Evolutionary conservation across 2,888 invertebrate species (phyloP).

Genomic region (Odontomyia ornata): DNA sequence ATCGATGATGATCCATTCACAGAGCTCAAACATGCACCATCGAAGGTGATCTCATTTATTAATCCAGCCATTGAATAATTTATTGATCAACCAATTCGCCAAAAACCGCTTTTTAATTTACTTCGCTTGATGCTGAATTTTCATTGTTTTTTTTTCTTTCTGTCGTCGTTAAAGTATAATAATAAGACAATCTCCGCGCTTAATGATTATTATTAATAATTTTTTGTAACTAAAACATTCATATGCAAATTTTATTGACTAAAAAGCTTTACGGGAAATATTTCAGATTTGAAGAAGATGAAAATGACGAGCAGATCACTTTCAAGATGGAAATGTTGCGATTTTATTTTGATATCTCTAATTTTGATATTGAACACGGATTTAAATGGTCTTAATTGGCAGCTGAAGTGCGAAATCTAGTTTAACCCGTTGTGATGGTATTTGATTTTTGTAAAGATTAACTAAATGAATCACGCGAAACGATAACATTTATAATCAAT

Average conservation of each 20-base stretch:
- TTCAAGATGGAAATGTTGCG: too few species aligned
- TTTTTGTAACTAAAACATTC: background rate
- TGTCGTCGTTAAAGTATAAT: background rate
- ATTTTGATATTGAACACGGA: too few species aligned
- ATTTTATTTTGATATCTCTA: too few species aligned
- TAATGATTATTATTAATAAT: background rate
- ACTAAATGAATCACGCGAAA: too few species aligned
- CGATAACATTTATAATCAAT: too few species aligned
- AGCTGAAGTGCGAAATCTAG: too few species aligned
- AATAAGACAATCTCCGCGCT: background rate
- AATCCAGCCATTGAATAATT: background rate
- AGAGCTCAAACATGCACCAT: background rate
- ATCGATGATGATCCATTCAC: background rate
- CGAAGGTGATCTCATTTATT: conserved; percentile 10
- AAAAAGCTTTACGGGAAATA: background rate
- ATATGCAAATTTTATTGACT: background rate
- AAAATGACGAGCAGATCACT: too few species aligned
- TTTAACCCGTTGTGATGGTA: too few species aligned
- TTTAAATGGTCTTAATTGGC: too few species aligned
- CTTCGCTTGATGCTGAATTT: background rate
- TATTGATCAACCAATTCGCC: background rate
- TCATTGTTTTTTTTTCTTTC: background rate
- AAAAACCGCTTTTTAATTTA: background rate
- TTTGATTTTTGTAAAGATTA: too few species aligned
- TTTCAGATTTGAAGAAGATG: too few species aligned